Evolutionary conservation across 2,113 vertebrate genomes (phyloP).

Genomic region (Microcebus murinus): DNA sequence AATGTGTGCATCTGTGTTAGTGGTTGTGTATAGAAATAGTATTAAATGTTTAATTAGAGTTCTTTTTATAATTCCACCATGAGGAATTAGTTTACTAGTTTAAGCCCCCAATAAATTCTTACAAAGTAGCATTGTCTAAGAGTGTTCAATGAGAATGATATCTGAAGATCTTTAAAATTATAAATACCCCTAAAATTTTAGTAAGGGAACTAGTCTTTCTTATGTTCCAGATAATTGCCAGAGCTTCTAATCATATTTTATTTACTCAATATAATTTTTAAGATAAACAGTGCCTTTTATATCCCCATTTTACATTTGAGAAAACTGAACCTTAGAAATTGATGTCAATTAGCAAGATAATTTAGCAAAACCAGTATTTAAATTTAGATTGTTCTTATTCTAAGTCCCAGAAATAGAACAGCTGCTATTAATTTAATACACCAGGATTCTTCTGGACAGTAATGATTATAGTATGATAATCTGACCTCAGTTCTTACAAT

Average conservation of each 20-base stretch:
- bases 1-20: not conserved
- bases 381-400: not conserved
- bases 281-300: not conserved
- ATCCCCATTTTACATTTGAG: not conserved
- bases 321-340: not conserved
- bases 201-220: not conserved
- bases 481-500: not conserved
- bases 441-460: not conserved
- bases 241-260: not conserved
- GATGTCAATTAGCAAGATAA: not conserved
- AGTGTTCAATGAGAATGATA: not conserved
- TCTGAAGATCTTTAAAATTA: constrained; percentile 6
- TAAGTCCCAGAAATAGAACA: constrained; percentile 26
- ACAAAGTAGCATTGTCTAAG: not conserved
- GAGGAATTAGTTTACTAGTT: not conserved
- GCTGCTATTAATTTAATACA: constrained; percentile 3
- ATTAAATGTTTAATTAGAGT: not conserved
- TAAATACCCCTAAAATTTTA: not conserved
- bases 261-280: not conserved
- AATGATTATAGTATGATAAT: constrained; percentile 21
- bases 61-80: not conserved
- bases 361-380: not conserved
- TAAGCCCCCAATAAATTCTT: not conserved
- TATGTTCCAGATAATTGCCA: not conserved
- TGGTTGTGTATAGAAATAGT: not conserved